Conservation (phyloP, 2,797 vertebrate genomes). For the Pelobates cultripes region DNA sequence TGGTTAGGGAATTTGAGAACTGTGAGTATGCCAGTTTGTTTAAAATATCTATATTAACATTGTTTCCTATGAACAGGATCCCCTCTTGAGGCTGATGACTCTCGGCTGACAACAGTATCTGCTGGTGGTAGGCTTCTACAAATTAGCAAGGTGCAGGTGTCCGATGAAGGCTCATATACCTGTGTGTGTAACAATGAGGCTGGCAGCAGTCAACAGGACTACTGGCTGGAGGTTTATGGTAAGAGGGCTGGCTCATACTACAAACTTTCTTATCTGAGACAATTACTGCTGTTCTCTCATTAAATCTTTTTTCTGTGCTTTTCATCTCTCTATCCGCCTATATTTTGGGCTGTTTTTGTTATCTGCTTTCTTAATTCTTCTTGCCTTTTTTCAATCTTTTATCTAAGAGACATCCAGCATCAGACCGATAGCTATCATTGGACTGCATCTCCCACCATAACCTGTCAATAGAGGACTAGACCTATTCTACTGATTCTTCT, state of each 20-base stretch:
- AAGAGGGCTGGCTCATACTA: slow-evolving; percentile 23
- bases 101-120: slow-evolving; percentile 39
- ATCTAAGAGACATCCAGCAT: no score
- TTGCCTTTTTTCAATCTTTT: no score
- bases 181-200: slow-evolving; percentile 68
- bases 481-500: no score
- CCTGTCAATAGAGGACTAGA: no score
- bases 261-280: no score
- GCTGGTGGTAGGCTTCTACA: slow-evolving; percentile 62
- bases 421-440: no score
- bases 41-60: no score
- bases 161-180: slow-evolving; percentile 66
- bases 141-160: slow-evolving; percentile 55
- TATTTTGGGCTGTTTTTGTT: not conserved
- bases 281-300: no score
- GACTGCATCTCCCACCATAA: no score
- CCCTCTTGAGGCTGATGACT: slow-evolving; percentile 50
- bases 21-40: no score
- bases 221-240: slow-evolving; percentile 68
- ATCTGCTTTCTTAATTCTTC: not conserved
- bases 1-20: no score
- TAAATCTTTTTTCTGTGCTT: not conserved
- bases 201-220: slow-evolving; percentile 64
- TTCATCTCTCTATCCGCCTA: not conserved
- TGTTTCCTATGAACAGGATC: slow-evolving; percentile 58